Conservation (phyloP, 1,140 invertebrate species). For the Sarcophaga peregrina region DNA sequence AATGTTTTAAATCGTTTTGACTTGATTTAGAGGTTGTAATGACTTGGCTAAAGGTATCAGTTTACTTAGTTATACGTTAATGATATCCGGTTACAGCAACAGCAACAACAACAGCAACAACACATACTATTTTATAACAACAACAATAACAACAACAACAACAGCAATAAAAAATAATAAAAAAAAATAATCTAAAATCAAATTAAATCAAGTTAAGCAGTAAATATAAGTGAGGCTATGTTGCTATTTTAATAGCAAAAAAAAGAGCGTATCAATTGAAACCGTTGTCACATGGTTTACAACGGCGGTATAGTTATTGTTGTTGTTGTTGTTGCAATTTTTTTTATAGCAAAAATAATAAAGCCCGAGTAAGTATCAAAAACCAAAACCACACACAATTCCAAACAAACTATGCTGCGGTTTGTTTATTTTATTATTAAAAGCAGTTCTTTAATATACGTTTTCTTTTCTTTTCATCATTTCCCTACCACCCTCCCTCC, state of each 20-base stretch:
- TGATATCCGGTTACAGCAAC: conserved; percentile 37
- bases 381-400: conserved; percentile 35
- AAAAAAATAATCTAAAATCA: neutral
- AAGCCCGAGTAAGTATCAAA: conserved; percentile 9
- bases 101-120: conserved; percentile 24
- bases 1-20: conserved; percentile 41
- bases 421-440: conserved; percentile 9
- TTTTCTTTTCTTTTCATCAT: neutral
- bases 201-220: conserved; percentile 13
- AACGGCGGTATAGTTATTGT: neutral
- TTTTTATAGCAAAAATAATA: neutral
- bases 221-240: neutral
- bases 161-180: neutral
- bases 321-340: neutral
- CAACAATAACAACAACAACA: conserved; percentile 6
- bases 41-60: conserved; percentile 38
- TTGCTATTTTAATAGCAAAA: neutral
- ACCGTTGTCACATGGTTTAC: neutral
- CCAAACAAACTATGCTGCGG: conserved; percentile 35
- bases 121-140: neutral
- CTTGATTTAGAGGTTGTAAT: conserved; percentile 42
- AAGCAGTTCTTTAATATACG: neutral
- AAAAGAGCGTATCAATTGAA: neutral
- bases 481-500: neutral
- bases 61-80: conserved; percentile 32